A percentile compares a stretch with the other conserved stretches of the same genome.
These are phyloP conservation scores for Thera obeliscata DNA, from an alignment of 2,888 invertebrate species.

Conservation along the genomic window DNA sequence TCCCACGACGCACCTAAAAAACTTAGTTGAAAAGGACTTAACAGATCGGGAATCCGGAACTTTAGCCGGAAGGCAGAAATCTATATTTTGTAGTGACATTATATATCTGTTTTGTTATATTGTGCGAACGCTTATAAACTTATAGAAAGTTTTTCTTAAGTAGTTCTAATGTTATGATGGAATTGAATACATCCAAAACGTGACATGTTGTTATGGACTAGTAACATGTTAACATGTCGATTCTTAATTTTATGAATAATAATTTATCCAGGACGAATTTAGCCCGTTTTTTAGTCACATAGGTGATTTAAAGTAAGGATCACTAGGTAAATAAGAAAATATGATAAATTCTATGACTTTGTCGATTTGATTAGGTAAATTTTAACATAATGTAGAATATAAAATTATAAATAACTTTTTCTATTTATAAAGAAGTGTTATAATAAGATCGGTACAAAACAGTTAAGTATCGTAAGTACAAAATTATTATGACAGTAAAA, in stretches of 20 bases:
- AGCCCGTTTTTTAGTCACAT: slow-evolving; percentile 50
- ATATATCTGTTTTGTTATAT: too few species aligned
- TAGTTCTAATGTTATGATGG: slow-evolving; percentile 45
- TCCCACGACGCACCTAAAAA: not conserved
- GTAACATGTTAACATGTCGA: slow-evolving; percentile 44
- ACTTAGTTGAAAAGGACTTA: not conserved
- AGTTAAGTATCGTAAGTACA: slow-evolving; percentile 23
- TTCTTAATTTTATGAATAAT: slow-evolving; percentile 44
- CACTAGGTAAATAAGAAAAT: slow-evolving; percentile 55
- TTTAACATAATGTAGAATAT: slow-evolving; percentile 27
- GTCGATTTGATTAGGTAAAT: slow-evolving; percentile 48
- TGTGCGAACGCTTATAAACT: too few species aligned
- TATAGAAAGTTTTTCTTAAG: slow-evolving; percentile 6
- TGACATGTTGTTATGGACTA: slow-evolving; percentile 60
- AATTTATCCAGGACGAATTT: slow-evolving; percentile 57
- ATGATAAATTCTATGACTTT: slow-evolving; percentile 59
- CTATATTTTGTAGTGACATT: too few species aligned
- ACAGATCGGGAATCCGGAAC: too few species aligned
- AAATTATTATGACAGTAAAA: slow-evolving; percentile 56
- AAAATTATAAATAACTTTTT: slow-evolving; percentile 25
- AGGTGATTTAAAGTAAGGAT: slow-evolving; percentile 35
- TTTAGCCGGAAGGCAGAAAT: too few species aligned
- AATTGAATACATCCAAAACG: slow-evolving; percentile 43
- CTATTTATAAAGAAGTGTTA: not conserved
- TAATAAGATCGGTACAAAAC: slow-evolving; percentile 32